Evolutionary conservation across 2,888 invertebrate species (phyloP).

Genomic region (Pyrochroa serraticornis): DNA sequence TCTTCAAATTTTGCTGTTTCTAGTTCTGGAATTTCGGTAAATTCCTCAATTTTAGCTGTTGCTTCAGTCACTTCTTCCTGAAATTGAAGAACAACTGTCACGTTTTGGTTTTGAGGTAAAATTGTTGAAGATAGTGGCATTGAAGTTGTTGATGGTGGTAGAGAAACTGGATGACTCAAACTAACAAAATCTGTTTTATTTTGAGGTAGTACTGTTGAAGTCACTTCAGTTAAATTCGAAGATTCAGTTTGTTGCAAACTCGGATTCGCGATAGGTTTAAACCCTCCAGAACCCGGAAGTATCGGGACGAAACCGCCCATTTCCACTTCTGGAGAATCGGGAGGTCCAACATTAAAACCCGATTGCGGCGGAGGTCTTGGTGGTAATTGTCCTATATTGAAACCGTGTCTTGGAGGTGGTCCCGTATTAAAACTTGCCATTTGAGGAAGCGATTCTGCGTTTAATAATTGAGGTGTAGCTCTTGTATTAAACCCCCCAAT

Average conservation of each 20-base stretch:
- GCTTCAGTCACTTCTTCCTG: slow-evolving; percentile 5
- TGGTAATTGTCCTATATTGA: slow-evolving; percentile 48
- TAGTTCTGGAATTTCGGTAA: slow-evolving; percentile 26
- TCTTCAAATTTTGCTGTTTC: slow-evolving; percentile 26
- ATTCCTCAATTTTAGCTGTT: slow-evolving; percentile 6
- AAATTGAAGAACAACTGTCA: background rate
- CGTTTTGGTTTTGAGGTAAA: background rate
- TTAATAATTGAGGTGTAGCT: too few species aligned
- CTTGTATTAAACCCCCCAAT: too few species aligned
- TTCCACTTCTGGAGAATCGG: slow-evolving; percentile 69
- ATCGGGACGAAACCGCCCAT: slow-evolving; percentile 80
- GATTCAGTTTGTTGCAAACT: slow-evolving; percentile 32
- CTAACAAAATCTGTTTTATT: slow-evolving; percentile 3
- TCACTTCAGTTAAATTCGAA: background rate
- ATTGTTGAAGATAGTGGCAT: slow-evolving; percentile 1
- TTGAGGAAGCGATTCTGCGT: too few species aligned
- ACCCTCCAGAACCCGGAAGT: slow-evolving; percentile 75
- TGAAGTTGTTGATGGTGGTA: slow-evolving; percentile 24
- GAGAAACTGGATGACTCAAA: slow-evolving; percentile 29
- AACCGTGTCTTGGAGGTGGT: slow-evolving; percentile 54
- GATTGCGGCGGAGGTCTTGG: slow-evolving; percentile 1
- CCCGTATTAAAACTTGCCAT: slow-evolving; percentile 36
- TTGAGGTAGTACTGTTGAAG: background rate
- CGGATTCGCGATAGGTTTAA: slow-evolving; percentile 70
- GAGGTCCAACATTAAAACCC: slow-evolving; percentile 28